phyloP scores from a whole-genome alignment of 1,140 invertebrate genomes.

The Drosophila parabipectinata region DNA sequence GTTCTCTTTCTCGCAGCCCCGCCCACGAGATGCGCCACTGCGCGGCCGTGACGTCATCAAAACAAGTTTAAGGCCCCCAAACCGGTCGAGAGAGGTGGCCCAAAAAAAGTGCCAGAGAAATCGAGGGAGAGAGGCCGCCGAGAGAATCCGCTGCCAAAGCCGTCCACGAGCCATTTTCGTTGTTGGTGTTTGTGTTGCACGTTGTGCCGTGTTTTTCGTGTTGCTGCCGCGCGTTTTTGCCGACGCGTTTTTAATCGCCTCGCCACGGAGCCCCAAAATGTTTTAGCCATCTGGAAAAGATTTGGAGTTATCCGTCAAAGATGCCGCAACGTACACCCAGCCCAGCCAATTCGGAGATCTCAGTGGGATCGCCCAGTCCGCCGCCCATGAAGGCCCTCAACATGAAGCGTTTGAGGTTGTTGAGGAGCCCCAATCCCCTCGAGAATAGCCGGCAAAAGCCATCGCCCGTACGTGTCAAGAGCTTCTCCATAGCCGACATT shows the following conservation, averaged over 20 bases:
- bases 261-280: conserved; percentile 6
- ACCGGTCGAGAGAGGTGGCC: conserved; percentile 37
- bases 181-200: conserved; percentile 76
- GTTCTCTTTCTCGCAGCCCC: conserved; percentile 40
- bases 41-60: conserved; percentile 65
- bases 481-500: conserved; percentile 96
- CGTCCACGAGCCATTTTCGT: conserved; percentile 50
- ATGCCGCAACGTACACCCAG: conserved; percentile 70
- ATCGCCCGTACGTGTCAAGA: conserved; percentile 88
- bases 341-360: conserved; percentile 80
- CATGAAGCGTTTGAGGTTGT: conserved; percentile 87
- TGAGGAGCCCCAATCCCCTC: conserved; percentile 47
- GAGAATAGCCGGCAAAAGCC: conserved; percentile 9
- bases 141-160: conserved; percentile 18
- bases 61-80: conserved; percentile 63
- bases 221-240: conserved; percentile 64
- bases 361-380: conserved; percentile 78
- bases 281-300: neutral
- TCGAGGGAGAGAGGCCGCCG: conserved; percentile 12
- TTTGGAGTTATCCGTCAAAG: conserved; percentile 9
- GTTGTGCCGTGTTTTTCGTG: conserved; percentile 54
- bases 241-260: conserved; percentile 65
- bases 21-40: conserved; percentile 59
- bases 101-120: conserved; percentile 1
- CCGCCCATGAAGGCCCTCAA: conserved; percentile 57